Evolutionary conservation across 1,140 invertebrate species (phyloP).

Genomic region (Heliconius melpomene): DNA sequence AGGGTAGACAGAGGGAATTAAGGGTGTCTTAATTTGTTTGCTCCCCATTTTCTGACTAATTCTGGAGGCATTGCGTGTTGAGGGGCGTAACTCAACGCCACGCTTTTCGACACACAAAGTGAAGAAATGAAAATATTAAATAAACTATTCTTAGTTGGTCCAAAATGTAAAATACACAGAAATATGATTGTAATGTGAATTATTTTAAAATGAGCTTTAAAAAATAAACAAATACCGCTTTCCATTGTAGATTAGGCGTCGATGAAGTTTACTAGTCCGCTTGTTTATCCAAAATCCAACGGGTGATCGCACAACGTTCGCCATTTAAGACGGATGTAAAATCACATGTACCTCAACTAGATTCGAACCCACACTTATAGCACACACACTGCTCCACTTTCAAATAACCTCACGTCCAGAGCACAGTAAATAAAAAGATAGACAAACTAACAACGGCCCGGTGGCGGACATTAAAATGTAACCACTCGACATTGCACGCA

Average conservation of each 20-base stretch:
- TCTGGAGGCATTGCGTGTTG: too few species aligned
- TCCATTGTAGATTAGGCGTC: constrained; percentile 68
- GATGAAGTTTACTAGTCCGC: constrained; percentile 64
- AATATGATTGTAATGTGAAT: background rate
- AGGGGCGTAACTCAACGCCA: too few species aligned
- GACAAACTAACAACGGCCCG: constrained; percentile 55
- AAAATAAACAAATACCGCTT: constrained; percentile 57
- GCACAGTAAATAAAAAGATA: constrained; percentile 64
- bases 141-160: too few species aligned
- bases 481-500: constrained; percentile 77
- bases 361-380: constrained; percentile 46
- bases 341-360: constrained; percentile 49
- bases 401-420: constrained; percentile 53
- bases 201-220: background rate
- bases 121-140: too few species aligned
- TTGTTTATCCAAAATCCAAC: constrained; percentile 73
- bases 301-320: constrained; percentile 64
- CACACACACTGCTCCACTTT: constrained; percentile 57
- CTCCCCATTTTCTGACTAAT: too few species aligned
- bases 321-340: constrained; percentile 54
- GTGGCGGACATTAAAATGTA: constrained; percentile 71
- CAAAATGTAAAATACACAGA: too few species aligned
- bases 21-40: too few species aligned
- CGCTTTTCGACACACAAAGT: too few species aligned
- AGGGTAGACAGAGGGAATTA: too few species aligned